Percentiles rank a stretch among this genome's conserved stretches.
phyloP scores from a whole-genome alignment of 2,888 invertebrate species.

The Ochropleura plecta region DNA sequence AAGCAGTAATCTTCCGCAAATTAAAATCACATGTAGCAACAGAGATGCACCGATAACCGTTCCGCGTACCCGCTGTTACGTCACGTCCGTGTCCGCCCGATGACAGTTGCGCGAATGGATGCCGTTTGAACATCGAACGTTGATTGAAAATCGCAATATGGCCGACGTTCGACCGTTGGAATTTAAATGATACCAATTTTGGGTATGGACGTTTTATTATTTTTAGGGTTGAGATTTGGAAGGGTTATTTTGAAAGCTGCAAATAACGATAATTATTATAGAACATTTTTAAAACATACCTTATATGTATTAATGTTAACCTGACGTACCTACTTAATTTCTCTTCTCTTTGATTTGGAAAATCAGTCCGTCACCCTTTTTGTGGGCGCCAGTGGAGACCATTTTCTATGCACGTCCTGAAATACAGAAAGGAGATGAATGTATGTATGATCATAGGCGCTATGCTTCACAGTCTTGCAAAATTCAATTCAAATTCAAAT shows the following conservation, averaged over 20 bases:
- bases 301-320: too few relatives aligned
- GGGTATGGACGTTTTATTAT: constrained; percentile 19
- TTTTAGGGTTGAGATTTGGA: neutral
- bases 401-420: neutral
- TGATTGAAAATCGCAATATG: constrained; percentile 67
- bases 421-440: neutral
- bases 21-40: constrained; percentile 60
- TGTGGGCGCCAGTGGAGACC: too few relatives aligned
- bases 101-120: constrained; percentile 66
- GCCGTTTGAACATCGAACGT: constrained; percentile 66
- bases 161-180: constrained; percentile 54
- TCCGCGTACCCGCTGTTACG: constrained; percentile 61
- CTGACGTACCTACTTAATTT: too few relatives aligned
- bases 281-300: neutral
- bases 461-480: neutral
- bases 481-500: neutral
- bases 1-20: constrained; percentile 50
- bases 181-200: constrained; percentile 54
- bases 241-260: neutral
- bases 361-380: too few relatives aligned
- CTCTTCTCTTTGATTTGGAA: too few relatives aligned
- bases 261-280: too few relatives aligned
- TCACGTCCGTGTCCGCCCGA: constrained; percentile 65
- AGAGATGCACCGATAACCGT: constrained; percentile 63
- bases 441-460: neutral